Evolutionary conservation across 1,140 invertebrate genomes (phyloP).

Genomic region (Neodiprion lecontei): DNA sequence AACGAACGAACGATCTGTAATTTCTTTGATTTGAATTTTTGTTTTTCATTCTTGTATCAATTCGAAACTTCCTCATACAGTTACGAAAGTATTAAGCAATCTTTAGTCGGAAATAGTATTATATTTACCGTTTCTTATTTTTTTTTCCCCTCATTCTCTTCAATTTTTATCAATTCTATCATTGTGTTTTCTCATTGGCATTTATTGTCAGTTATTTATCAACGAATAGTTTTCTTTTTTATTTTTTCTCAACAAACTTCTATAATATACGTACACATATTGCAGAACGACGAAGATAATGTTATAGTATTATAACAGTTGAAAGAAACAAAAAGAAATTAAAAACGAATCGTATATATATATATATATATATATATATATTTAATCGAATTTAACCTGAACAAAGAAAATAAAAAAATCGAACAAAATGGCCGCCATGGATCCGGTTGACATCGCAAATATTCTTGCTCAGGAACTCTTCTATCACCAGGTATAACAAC

Average conservation of each 20-base stretch:
- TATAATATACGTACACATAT: conserved; percentile 29
- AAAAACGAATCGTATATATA: too few species aligned
- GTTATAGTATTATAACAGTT: too few species aligned
- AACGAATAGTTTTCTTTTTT: conserved; percentile 15
- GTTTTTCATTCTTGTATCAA: neutral
- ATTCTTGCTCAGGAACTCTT: conserved; percentile 81
- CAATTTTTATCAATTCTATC: neutral
- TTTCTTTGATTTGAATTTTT: neutral
- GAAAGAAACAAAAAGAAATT: too few species aligned
- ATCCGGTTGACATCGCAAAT: conserved; percentile 80
- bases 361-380: neutral
- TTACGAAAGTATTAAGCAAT: neutral
- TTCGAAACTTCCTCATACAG: conserved; percentile 7
- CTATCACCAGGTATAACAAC: conserved; percentile 73
- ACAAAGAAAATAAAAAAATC: neutral
- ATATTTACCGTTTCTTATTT: conserved; percentile 6
- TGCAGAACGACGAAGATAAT: too few species aligned
- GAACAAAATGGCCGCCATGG: conserved; percentile 59
- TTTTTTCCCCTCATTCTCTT: conserved; percentile 19
- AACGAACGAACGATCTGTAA: conserved; percentile 21
- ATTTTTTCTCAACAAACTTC: conserved; percentile 18
- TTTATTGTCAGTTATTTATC: neutral
- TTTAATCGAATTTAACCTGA: neutral
- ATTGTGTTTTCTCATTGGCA: neutral
- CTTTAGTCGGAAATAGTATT: too few species aligned